Evolutionary conservation across 2,888 invertebrate species (phyloP).

Genomic region (Cheilosia scutellata): DNA sequence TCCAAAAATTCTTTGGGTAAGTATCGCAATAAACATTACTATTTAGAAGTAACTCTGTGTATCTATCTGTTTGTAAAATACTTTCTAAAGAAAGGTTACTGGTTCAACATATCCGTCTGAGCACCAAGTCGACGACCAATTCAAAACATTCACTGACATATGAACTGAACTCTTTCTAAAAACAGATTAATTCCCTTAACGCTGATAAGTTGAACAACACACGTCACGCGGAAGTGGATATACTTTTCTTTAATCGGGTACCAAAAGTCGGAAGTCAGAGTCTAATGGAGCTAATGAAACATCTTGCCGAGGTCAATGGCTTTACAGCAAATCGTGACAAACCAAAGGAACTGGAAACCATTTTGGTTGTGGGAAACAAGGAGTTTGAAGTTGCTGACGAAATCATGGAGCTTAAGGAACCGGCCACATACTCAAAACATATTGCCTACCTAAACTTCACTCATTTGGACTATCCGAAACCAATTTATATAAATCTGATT

Average conservation of each 20-base stretch:
- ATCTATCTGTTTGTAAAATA: constrained; percentile 49
- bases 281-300: constrained; percentile 91
- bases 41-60: constrained; percentile 18
- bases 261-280: constrained; percentile 96
- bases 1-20: constrained; percentile 11
- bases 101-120: constrained; percentile 69
- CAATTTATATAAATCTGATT: constrained; percentile 93
- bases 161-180: constrained; percentile 34
- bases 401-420: constrained; percentile 89
- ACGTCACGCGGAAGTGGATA: constrained; percentile 85
- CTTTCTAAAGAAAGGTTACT: constrained; percentile 61
- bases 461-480: constrained; percentile 89
- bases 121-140: constrained; percentile 49
- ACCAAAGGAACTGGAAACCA: constrained; percentile 86
- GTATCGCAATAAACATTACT: constrained; percentile 39
- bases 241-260: constrained; percentile 94
- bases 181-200: constrained; percentile 53
- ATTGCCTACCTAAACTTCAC: constrained; percentile 94
- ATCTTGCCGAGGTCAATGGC: constrained; percentile 87
- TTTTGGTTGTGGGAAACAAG: constrained; percentile 88
- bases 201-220: constrained; percentile 79
- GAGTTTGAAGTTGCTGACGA: constrained; percentile 89
- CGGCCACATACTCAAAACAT: constrained; percentile 92
- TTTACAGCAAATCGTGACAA: constrained; percentile 92
- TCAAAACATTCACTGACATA: constrained; percentile 25